Percentiles rank a stretch among this genome's conserved stretches.
phyloP scores from a whole-genome alignment of 2,888 invertebrate species.

The Dione vanillae region DNA sequence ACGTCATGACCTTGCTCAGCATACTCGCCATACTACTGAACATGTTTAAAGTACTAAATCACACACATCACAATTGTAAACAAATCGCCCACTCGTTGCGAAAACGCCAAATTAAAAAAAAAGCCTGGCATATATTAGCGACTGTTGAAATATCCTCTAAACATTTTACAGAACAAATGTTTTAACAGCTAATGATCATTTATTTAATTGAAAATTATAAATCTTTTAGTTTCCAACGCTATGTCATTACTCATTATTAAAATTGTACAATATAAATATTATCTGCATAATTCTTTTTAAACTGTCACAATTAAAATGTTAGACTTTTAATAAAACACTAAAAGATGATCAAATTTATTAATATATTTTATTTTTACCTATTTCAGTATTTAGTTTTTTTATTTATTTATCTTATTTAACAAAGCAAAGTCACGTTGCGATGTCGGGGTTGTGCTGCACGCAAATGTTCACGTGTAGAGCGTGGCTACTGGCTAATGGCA shows the following conservation, averaged over 20 bases:
- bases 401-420: background rate
- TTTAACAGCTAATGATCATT: slow-evolving; percentile 43
- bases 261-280: background rate
- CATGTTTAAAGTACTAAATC: slow-evolving; percentile 61
- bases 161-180: slow-evolving; percentile 59
- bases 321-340: no score
- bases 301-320: no score
- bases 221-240: background rate
- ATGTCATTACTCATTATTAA: background rate
- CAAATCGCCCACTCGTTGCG: slow-evolving; percentile 67
- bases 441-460: background rate
- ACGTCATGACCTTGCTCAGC: slow-evolving; percentile 65
- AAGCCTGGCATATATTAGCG: slow-evolving; percentile 53
- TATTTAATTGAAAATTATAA: slow-evolving; percentile 23
- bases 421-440: slow-evolving; percentile 23
- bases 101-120: slow-evolving; percentile 59
- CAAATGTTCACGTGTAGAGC: background rate
- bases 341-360: no score
- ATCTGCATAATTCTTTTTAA: no score
- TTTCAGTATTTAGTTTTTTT: no score
- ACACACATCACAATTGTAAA: slow-evolving; percentile 67
- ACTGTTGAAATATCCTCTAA: slow-evolving; percentile 59
- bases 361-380: no score
- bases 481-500: background rate
- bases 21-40: slow-evolving; percentile 54